phyloP scores from a whole-genome alignment of 2,888 invertebrate genomes.

The Hirtodrosophila trivittata region DNA sequence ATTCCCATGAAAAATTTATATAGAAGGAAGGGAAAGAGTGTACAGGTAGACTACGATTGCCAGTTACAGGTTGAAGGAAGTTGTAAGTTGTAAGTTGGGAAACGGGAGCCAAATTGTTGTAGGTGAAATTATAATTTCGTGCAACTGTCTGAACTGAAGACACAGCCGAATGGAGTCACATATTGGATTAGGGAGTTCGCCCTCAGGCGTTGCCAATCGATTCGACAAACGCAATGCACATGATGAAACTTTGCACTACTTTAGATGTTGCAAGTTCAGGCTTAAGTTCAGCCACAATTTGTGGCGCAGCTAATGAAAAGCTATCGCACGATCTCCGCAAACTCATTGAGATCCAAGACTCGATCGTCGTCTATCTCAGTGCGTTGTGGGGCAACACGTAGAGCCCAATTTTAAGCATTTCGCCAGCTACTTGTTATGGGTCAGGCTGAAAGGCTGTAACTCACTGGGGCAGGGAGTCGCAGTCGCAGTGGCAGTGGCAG shows the following conservation, averaged over 20 bases:
- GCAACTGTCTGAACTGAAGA: conserved; percentile 37
- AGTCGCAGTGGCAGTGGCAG: neutral
- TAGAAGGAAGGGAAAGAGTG: neutral
- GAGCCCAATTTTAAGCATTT: conserved; percentile 72
- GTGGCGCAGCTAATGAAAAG: conserved; percentile 73
- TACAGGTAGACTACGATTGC: neutral
- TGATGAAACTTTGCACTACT: conserved; percentile 59
- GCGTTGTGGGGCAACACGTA: conserved; percentile 73
- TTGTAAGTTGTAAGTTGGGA: conserved; percentile 19
- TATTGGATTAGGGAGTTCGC: conserved; percentile 40
- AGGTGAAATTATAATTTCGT: conserved; percentile 77
- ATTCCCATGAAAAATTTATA: conserved; percentile 80
- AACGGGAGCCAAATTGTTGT: conserved; percentile 78
- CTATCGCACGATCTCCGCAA: conserved; percentile 70
- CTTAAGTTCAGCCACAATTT: conserved; percentile 62
- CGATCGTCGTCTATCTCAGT: conserved; percentile 40
- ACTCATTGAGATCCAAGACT: conserved; percentile 14
- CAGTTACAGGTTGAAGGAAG: no score
- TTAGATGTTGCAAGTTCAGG: conserved; percentile 65
- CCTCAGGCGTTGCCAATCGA: conserved; percentile 71
- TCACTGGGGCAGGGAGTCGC: neutral
- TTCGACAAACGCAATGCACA: conserved; percentile 74
- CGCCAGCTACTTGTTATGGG: conserved; percentile 76
- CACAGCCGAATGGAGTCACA: conserved; percentile 34
- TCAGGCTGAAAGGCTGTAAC: conserved; percentile 43